Percentiles rank a stretch among this genome's conserved stretches.
Evolutionary conservation across 2,888 invertebrate genomes (phyloP).

Genomic region (Andricus quercusramuli): DNA sequence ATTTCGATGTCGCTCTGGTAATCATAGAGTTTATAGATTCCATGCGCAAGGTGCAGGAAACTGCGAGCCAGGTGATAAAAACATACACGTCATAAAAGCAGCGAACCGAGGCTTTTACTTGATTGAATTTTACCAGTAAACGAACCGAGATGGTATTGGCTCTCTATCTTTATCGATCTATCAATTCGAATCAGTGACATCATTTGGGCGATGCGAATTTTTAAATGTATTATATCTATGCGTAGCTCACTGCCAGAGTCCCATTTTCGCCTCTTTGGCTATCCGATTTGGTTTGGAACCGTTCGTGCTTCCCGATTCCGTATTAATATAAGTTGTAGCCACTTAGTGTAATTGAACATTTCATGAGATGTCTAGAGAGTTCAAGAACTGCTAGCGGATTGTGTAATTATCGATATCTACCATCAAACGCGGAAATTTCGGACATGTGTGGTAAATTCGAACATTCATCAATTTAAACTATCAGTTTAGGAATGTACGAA

Average conservation of each 20-base stretch:
- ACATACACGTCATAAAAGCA: conserved; percentile 42
- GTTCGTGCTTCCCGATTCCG: not conserved
- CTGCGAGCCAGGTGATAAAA: not conserved
- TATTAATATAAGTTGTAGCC: not conserved
- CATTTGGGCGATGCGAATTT: conserved; percentile 38
- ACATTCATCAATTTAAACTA: no score
- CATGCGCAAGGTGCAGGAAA: conserved; percentile 1
- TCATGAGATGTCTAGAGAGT: no score
- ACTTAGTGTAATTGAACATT: no score
- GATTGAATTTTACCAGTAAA: conserved; percentile 55
- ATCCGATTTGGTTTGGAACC: not conserved
- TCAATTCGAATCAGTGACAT: conserved; percentile 44
- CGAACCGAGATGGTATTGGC: conserved; percentile 35
- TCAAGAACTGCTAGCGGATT: no score
- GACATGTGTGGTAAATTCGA: no score
- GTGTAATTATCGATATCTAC: no score
- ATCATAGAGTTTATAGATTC: conserved; percentile 1
- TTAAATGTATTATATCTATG: not conserved
- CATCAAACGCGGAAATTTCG: no score
- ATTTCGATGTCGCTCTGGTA: conserved; percentile 43
- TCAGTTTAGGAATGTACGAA: no score
- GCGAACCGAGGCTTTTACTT: conserved; percentile 44
- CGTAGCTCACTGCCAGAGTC: not conserved
- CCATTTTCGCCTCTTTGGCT: not conserved
- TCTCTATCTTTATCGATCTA: conserved; percentile 45